These are phyloP conservation scores for Sinopyrophorus schimmeli DNA, from an alignment of 2,888 invertebrate genomes.

Conservation along the genomic window DNA sequence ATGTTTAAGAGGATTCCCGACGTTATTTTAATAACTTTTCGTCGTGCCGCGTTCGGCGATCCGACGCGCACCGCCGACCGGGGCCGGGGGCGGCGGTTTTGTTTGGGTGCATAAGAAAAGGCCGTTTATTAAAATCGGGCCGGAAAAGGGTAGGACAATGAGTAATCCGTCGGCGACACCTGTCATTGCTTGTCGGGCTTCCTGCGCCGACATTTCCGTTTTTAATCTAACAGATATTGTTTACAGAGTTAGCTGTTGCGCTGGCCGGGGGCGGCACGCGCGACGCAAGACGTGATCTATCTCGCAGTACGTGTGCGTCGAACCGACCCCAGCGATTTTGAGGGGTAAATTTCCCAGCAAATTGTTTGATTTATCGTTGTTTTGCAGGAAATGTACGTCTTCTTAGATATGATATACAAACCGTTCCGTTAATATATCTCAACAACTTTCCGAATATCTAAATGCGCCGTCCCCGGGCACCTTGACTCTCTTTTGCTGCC, in stretches of 20 bases:
- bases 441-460: slow-evolving; percentile 30
- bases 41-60: slow-evolving; percentile 21
- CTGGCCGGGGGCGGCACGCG: slow-evolving; percentile 43
- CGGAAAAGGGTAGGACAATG: slow-evolving; percentile 29
- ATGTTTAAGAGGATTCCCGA: slow-evolving; percentile 21
- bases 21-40: slow-evolving; percentile 25
- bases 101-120: slow-evolving; percentile 17
- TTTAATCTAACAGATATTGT: slow-evolving; percentile 54
- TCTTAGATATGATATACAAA: slow-evolving; percentile 38
- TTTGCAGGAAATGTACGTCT: slow-evolving; percentile 40
- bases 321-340: slow-evolving; percentile 42
- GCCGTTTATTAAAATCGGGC: slow-evolving; percentile 31
- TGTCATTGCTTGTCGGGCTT: slow-evolving; percentile 48
- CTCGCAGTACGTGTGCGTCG: slow-evolving; percentile 43
- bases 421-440: slow-evolving; percentile 32
- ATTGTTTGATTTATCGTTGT: slow-evolving; percentile 48
- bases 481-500: too few species aligned
- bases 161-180: slow-evolving; percentile 43
- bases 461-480: too few species aligned
- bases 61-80: too few species aligned
- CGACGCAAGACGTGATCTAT: slow-evolving; percentile 44
- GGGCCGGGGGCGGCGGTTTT: too few species aligned
- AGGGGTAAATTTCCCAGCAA: slow-evolving; percentile 46
- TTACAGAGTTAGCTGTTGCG: slow-evolving; percentile 47
- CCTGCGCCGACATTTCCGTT: slow-evolving; percentile 50